phyloP scores from a whole-genome alignment of 2,113 vertebrate species.

The Pangasianodon gigas region DNA sequence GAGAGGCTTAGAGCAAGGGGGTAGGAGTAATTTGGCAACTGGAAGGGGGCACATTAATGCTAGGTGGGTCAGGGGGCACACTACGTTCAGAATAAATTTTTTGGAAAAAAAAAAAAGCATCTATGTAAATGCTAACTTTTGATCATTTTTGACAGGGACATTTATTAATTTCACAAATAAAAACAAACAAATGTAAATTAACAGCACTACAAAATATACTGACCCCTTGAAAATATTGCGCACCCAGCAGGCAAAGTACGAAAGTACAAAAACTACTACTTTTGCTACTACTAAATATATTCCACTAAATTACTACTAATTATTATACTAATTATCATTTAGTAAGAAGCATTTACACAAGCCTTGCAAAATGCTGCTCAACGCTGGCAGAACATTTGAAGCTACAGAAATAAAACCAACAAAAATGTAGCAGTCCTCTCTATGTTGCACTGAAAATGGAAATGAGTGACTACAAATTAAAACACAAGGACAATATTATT shows the following conservation, averaged over 20 bases:
- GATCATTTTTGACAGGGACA: neutral
- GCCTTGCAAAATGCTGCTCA: neutral
- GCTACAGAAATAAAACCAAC: neutral
- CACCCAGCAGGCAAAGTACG: neutral
- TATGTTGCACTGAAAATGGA: neutral
- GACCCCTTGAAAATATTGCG: neutral
- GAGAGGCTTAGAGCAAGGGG: conserved; percentile 62
- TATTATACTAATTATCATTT: neutral
- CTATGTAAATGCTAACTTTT: neutral
- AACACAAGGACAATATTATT: neutral
- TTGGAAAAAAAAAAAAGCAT: neutral
- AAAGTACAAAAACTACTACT: neutral
- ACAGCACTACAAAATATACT: neutral
- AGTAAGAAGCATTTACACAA: neutral
- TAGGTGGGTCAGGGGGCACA: conserved; percentile 22
- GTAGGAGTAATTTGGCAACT: conserved; percentile 69
- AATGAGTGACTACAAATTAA: neutral
- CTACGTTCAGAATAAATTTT: neutral
- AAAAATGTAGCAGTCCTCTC: neutral
- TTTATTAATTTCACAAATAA: neutral
- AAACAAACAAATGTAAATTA: conserved; percentile 9
- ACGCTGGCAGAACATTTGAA: neutral
- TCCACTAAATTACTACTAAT: neutral
- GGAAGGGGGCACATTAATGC: conserved; percentile 25
- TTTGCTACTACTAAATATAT: no score